These are phyloP conservation scores for Aphis craccivora DNA, from an alignment of 1,140 invertebrate genomes.

Conservation along the genomic window DNA sequence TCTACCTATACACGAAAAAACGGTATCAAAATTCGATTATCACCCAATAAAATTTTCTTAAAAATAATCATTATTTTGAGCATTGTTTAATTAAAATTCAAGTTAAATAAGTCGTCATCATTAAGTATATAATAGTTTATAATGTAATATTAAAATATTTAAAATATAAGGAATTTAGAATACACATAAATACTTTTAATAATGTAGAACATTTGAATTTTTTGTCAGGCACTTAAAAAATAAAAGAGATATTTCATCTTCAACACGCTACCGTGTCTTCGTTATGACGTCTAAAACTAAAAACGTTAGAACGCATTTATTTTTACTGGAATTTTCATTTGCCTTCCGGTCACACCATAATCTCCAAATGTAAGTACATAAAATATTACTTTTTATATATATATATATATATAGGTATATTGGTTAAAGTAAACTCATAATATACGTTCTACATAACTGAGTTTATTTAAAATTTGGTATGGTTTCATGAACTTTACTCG, in stretches of 20 bases:
- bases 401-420: background rate
- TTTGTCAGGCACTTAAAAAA: background rate
- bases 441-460: background rate
- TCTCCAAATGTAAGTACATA: background rate
- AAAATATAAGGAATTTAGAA: background rate
- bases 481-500: constrained; percentile 1
- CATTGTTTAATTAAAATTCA: background rate
- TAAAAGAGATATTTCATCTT: constrained; percentile 30
- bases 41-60: background rate
- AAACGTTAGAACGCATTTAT: background rate
- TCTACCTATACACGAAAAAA: background rate
- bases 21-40: no score
- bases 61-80: background rate
- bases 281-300: background rate
- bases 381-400: background rate
- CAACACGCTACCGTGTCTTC: background rate
- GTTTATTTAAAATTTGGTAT: background rate
- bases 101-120: background rate
- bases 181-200: background rate
- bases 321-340: background rate
- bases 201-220: background rate
- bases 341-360: background rate
- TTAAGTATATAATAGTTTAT: background rate
- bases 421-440: background rate
- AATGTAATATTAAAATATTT: background rate